These are phyloP conservation scores for Chlorodrepanis virens DNA, from an alignment of 2,113 vertebrate species.

Conservation along the genomic window DNA sequence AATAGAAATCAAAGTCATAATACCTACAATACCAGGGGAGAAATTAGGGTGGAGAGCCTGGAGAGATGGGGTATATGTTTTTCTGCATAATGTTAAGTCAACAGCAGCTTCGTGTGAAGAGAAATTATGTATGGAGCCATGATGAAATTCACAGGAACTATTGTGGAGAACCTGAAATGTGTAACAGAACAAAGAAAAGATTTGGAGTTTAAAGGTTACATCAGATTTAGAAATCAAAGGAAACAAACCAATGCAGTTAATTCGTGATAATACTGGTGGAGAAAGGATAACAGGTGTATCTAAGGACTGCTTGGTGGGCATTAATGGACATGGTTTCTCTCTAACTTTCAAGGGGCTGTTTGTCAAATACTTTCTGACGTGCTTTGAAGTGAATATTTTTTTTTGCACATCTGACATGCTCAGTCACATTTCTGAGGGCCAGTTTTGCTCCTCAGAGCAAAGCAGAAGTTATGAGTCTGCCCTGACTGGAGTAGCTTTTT, in stretches of 20 bases:
- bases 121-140: background rate
- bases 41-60: background rate
- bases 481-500: background rate
- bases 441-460: background rate
- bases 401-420: background rate
- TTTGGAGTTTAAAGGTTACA: background rate
- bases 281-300: background rate
- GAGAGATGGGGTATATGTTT: background rate
- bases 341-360: background rate
- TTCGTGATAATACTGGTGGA: background rate
- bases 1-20: background rate
- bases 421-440: background rate
- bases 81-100: background rate
- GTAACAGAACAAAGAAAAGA: background rate
- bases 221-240: background rate
- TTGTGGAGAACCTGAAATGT: background rate
- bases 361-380: background rate
- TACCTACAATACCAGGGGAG: background rate
- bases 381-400: background rate
- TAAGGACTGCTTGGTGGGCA: background rate
- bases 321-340: background rate
- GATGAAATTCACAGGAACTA: background rate
- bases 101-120: background rate
- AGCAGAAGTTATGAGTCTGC: background rate
- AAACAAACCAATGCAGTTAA: background rate